Percentiles rank a stretch among this genome's conserved stretches.
Conservation (phyloP, 2,113 vertebrate species). For the Calyptomena viridis region DNA sequence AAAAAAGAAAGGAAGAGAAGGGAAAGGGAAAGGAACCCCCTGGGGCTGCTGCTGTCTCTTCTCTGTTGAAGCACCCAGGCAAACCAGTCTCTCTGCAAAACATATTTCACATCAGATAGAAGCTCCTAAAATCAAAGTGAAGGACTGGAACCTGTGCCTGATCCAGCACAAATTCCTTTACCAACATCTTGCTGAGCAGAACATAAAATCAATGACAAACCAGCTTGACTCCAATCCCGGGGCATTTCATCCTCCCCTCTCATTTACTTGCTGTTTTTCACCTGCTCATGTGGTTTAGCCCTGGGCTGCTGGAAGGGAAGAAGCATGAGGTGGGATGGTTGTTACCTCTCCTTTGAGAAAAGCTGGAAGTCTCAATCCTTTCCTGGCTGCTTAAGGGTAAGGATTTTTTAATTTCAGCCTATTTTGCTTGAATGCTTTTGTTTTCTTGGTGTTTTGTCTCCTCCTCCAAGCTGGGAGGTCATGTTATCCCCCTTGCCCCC, state of each 20-base stretch:
- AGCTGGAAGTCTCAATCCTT: not conserved
- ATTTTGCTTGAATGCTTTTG: not conserved
- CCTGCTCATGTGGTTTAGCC: not conserved
- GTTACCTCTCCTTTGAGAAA: rapidly evolving
- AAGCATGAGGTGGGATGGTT: rapidly evolving
- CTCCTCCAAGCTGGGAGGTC: not conserved
- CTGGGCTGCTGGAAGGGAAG: not conserved
- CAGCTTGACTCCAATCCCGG: not conserved
- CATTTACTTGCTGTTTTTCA: not conserved
- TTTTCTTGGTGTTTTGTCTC: not conserved
- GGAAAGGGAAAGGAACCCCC: not conserved
- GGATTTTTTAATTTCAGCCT: not conserved
- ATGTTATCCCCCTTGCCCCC: not conserved
- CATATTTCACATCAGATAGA: rapidly evolving
- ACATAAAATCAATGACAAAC: not conserved
- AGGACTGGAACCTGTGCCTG: not conserved
- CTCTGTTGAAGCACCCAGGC: too few species aligned
- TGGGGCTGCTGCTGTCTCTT: not conserved
- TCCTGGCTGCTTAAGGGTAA: not conserved
- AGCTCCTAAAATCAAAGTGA: not conserved
- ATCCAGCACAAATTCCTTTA: not conserved
- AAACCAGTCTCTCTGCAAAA: too few species aligned
- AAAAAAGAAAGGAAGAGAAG: too few species aligned
- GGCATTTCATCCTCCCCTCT: not conserved
- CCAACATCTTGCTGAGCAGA: not conserved